phyloP scores from a whole-genome alignment of 2,797 vertebrate genomes.

The Enteromius paludinosus region DNA sequence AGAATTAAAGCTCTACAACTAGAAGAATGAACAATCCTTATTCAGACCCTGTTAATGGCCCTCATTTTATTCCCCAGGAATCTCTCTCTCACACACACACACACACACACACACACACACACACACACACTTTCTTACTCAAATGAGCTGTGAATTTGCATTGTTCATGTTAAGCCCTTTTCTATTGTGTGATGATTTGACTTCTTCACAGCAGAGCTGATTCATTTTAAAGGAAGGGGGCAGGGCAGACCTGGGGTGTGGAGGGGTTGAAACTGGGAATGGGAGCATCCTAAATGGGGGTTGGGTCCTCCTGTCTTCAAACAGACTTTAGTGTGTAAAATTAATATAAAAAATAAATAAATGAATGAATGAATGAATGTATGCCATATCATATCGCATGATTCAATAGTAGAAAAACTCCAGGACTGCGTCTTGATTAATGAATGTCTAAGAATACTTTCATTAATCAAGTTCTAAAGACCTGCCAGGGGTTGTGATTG shows the following conservation, averaged over 20 bases:
- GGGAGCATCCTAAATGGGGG: conserved; percentile 45
- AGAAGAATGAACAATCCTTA: neutral
- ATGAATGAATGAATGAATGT: neutral
- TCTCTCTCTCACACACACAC: neutral
- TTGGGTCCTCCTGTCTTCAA: conserved; percentile 10
- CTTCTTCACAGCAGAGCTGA: conserved; percentile 63
- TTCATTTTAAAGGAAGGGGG: conserved; percentile 45
- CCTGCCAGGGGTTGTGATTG: neutral
- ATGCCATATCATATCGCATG: neutral
- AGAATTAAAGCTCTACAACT: conserved; percentile 1
- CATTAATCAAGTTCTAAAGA: neutral
- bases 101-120: conserved; percentile 4
- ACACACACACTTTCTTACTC: conserved; percentile 17
- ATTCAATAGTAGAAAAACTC: neutral
- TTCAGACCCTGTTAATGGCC: conserved; percentile 7
- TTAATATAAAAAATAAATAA: neutral
- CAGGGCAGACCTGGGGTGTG: conserved; percentile 60
- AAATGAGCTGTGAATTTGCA: conserved; percentile 54
- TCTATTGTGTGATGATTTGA: conserved; percentile 64
- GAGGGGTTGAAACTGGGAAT: conserved; percentile 55
- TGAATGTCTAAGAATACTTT: neutral
- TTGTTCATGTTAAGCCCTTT: conserved; percentile 62
- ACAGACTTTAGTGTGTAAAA: neutral
- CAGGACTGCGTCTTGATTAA: neutral
- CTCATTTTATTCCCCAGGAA: conserved; percentile 15